phyloP scores from a whole-genome alignment of 1,140 invertebrate species.

The Calliphora vicina region DNA sequence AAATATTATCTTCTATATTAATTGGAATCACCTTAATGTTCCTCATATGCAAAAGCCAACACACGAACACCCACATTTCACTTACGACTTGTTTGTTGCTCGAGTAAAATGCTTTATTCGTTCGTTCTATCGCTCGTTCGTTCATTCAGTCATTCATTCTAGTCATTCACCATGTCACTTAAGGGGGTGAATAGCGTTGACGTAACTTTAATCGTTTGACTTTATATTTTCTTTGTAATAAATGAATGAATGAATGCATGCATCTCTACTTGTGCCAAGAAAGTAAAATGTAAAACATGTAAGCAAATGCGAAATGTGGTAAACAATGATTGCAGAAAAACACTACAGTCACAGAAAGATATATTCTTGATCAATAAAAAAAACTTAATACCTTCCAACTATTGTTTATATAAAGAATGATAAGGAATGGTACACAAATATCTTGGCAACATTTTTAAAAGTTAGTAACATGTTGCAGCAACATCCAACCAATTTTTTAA shows the following conservation, averaged over 20 bases:
- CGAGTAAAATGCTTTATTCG: background rate
- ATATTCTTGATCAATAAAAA: no score
- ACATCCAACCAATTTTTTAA: no score
- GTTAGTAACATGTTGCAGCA: no score
- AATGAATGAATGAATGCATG: background rate
- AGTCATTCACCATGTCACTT: constrained; percentile 19
- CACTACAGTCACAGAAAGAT: background rate
- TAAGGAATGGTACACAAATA: no score
- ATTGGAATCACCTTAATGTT: no score
- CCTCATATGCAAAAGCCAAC: no score
- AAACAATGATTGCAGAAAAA: background rate
- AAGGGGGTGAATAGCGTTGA: constrained; percentile 7
- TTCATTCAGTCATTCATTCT: background rate
- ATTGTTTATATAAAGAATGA: no score
- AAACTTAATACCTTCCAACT: no score
- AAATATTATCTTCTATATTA: no score
- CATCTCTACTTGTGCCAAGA: background rate
- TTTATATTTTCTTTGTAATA: constrained; percentile 5
- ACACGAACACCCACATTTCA: background rate
- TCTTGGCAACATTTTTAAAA: no score
- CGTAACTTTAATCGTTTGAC: constrained; percentile 30
- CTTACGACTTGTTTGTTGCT: no score
- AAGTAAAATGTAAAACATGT: background rate
- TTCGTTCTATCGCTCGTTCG: background rate
- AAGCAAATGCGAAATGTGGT: background rate